Conservation (phyloP, 2,797 vertebrate species). For the Cynopterus sphinx region DNA sequence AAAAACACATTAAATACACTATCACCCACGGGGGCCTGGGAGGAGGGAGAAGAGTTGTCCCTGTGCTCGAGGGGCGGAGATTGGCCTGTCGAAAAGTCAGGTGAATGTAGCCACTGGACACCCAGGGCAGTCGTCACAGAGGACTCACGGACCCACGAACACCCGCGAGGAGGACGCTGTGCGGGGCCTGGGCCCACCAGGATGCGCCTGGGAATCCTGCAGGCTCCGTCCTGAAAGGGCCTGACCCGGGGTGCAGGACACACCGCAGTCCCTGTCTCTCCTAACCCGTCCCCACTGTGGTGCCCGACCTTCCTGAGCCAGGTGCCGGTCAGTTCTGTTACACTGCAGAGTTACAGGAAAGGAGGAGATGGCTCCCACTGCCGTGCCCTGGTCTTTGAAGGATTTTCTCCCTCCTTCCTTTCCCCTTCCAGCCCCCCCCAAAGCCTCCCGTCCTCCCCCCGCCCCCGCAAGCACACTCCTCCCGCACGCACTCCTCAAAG, state of each 20-base stretch:
- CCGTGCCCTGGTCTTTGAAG: conserved; percentile 9
- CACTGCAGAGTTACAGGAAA: neutral
- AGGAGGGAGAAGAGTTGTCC: conserved; percentile 14
- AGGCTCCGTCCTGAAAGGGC: neutral
- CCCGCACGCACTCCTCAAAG: conserved; percentile 1
- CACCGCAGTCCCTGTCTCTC: neutral
- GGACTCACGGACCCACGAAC: neutral
- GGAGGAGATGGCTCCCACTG: neutral
- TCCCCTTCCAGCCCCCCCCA: conserved; percentile 46
- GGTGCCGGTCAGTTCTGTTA: neutral
- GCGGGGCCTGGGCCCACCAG: neutral
- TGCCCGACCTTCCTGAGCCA: neutral
- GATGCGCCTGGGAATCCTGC: neutral
- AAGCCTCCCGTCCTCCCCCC: neutral
- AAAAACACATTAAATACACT: conserved; percentile 78
- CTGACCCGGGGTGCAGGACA: neutral
- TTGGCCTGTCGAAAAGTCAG: conserved; percentile 57
- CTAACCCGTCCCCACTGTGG: neutral
- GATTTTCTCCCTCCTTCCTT: neutral
- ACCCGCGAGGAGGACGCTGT: neutral
- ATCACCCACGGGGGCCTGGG: neutral
- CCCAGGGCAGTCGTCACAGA: neutral
- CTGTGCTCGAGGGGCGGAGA: conserved; percentile 46
- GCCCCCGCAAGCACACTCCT: neutral
- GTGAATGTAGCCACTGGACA: conserved; percentile 14